Evolutionary conservation across 2,797 vertebrate species (phyloP), one percentile per base, ranked within the genome.

Genomic region (Clamator glandarius): DNA sequence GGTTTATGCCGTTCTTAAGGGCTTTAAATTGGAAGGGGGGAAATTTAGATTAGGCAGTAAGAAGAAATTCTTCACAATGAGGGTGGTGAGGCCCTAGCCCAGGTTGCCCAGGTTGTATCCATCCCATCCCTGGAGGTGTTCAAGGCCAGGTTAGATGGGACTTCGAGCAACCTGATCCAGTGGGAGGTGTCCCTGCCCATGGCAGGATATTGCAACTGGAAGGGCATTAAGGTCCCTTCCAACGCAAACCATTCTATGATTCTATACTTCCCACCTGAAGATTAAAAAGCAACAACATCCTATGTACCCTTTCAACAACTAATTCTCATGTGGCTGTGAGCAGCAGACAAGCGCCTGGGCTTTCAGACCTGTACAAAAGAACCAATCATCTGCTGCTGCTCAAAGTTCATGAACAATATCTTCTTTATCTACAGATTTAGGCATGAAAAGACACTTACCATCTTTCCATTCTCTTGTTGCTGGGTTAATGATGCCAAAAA

Each of bases 401-500:
- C 61, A 39, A 73, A 23, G 5, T 13, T 28, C 36, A 24, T 17
- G 8, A 52, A 57, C 84, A 87, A 59, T 0, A 64, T 1, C 26
- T 25, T 73, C 59, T 41, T 35, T 4, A 62, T 29, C 57, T 19
- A 41, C 31, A 73, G 36, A 51, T 33, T 69, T 39, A 84, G n/a
- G 39, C 28, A 36, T 1, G 5, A 84, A 54, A 48, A 26, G n/a
- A 13, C 19, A 82, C 77, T 97, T 96, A 98, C 98, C 98, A n/a
- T 98, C 98, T 68, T 98, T 99, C 98, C 98, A 99, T 95, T 99
- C 99, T 70, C 99, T 98, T 1, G 99, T 99, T 42, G 99, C 96
- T 1, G 99, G 99, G 96, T 99, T 99, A 93, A 99, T 99, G 97
- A 99, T 98, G 76, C 99, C 99, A 4, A 99, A 99, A 14, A 99